Evolutionary conservation across 1,140 invertebrate genomes (phyloP), one percentile per base, ranked within the genome.

Genomic region (Reticulitermes speratus): DNA sequence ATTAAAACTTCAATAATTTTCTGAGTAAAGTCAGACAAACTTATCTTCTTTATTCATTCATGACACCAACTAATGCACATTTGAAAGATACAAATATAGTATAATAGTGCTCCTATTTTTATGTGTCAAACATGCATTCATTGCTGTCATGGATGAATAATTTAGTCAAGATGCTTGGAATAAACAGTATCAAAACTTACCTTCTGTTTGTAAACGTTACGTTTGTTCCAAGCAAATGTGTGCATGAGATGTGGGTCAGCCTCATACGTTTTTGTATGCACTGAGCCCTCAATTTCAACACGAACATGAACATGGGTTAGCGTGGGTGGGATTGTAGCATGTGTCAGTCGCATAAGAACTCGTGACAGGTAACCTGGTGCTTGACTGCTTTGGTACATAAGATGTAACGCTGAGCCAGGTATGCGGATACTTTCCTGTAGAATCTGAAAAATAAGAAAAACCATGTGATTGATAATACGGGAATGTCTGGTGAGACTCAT

Each of bases 141-240:
- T 38, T 38, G 5, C 38, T 38, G 38, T 38, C 38, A 38, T 38
- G 38, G 5, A 38, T 5, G 38, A 38, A 38, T 5, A 38, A 38
- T 38, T 38, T 38, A 38, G 38, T 38, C 38, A 38, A 38, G 38
- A 38, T 38, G 2, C 5, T 2, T 38, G 38, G 38, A 38, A 38
- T 38, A 38, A 38, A 38, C 38, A 38, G 38, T 38, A 5, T 38
- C 45, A 12, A 48, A 48, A 83, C 8, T 84, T 83, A 95, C 96
- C 92, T 99, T 98, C 91, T 99, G 98, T 89, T 98, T 97, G 91
- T 99, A 99, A 44, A 98, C 97, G 91, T 99, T 99, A 85, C 97
- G 92, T 90, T 99, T 98, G 90, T 98, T 98, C 98, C 98, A 99
- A 1, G 97, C 96, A 90, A 98, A 99, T 0, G 97, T 97, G 91